Evolutionary conservation across 2,113 vertebrate species (phyloP).

Genomic region (Campylomormyrus tamandua): DNA sequence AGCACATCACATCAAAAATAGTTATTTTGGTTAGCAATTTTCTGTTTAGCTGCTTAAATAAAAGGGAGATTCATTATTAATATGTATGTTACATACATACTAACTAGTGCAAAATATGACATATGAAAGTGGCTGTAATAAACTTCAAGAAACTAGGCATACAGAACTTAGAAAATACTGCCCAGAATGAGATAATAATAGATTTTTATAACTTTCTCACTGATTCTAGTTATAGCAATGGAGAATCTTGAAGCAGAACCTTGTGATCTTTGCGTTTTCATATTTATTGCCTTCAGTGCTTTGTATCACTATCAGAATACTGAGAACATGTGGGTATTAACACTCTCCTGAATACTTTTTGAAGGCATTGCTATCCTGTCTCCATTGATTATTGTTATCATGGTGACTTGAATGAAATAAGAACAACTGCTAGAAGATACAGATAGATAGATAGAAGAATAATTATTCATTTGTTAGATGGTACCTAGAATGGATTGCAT

Average conservation of each 20-base stretch:
- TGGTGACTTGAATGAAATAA: neutral
- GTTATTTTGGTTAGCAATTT: neutral
- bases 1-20: neutral
- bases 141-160: neutral
- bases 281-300: neutral
- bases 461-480: conserved; percentile 22
- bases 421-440: neutral
- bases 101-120: neutral
- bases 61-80: neutral
- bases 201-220: neutral
- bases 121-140: neutral
- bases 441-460: neutral
- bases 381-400: conserved; percentile 15
- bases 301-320: neutral
- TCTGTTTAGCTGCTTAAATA: neutral
- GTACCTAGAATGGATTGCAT: conserved; percentile 13
- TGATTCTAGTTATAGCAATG: neutral
- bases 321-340: neutral
- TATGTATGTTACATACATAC: neutral
- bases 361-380: neutral
- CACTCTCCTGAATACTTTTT: neutral
- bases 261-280: neutral
- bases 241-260: neutral
- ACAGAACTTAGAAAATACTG: neutral
- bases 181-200: neutral